These are phyloP conservation scores for Cinclus mexicanus DNA, from an alignment of 2,113 vertebrate species.

Conservation along the genomic window DNA sequence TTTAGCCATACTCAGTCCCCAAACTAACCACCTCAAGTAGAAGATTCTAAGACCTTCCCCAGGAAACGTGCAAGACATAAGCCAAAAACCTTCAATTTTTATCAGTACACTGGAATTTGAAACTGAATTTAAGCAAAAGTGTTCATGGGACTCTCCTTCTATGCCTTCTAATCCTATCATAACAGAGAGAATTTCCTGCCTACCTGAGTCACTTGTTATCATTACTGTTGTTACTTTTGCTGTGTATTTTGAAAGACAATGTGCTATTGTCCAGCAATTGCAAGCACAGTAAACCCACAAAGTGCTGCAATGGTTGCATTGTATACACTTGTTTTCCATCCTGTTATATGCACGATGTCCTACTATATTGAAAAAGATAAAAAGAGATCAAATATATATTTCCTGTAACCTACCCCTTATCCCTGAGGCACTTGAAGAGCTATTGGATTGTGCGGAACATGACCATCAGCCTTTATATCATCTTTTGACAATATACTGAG, in stretches of 20 bases:
- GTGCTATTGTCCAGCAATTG: background rate
- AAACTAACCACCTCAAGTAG: background rate
- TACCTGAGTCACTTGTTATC: background rate
- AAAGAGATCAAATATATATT: background rate
- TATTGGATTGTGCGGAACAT: background rate
- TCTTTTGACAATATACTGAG: background rate
- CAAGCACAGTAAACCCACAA: background rate
- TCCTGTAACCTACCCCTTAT: background rate
- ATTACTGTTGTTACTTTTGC: background rate
- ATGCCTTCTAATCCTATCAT: background rate
- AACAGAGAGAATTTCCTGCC: background rate
- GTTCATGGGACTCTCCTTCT: background rate
- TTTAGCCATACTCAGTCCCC: background rate
- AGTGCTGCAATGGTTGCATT: background rate
- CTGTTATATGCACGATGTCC: background rate
- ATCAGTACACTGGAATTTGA: background rate
- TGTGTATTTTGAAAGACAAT: background rate
- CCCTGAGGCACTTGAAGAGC: background rate
- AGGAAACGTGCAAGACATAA: background rate
- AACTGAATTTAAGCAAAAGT: background rate
- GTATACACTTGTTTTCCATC: background rate
- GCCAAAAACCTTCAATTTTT: background rate
- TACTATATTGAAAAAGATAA: background rate
- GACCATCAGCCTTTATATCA: background rate
- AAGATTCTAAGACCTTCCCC: background rate